Base-by-base conservation (phyloP, 2,888 invertebrate genomes). In the Sminthurides aquaticus region DNA sequence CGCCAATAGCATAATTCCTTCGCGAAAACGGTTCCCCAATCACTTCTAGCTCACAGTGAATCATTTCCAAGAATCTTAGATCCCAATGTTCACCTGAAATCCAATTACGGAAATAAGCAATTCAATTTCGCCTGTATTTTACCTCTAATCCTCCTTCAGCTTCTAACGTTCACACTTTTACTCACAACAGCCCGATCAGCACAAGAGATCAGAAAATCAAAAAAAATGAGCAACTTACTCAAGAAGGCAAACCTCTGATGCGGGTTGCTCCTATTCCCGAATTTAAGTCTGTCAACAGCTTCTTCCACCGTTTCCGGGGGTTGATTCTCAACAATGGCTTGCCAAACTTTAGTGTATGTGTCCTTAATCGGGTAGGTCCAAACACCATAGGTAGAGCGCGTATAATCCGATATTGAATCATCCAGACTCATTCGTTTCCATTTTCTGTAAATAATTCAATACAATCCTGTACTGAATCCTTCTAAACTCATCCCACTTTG, bases 331-430 rank as follows among this genome's bases (percentile, higher is more conserved):
- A 28, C 15, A 92, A 97, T 97, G 0, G 91, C 91, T 77, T 94
- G 91, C 90, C 95, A 95, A 88, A 98, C 94, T 80, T 97, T 97
- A 54, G 95, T 96, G 79, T 93, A 98, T 77, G 93, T 96, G 79
- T 98, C 96, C 76, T 94, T 93, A 0, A 97, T 94, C 0, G 97
- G 97, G 78, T 97, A 98, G 78, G 97, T 96, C 97, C 96, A 97
- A 0, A 98, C 97, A 0, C 97, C 96, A 22, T 97, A 79, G 78
- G 94, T 90, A 0, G 96, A 90, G 26, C 96, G 82, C 77, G 97
- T 93, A 1, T 91, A 85, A 62, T 92, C 90, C 24, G 87, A 86
- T 48, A 96, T 79, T 61, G 91, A 92, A 79, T 96, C 96, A 78
- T 97, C 93, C 24, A 97, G 80, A 28, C 93, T 94, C 89, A 97